phyloP scores from a whole-genome alignment of 2,888 invertebrate genomes.

The Aphidius colemani region DNA sequence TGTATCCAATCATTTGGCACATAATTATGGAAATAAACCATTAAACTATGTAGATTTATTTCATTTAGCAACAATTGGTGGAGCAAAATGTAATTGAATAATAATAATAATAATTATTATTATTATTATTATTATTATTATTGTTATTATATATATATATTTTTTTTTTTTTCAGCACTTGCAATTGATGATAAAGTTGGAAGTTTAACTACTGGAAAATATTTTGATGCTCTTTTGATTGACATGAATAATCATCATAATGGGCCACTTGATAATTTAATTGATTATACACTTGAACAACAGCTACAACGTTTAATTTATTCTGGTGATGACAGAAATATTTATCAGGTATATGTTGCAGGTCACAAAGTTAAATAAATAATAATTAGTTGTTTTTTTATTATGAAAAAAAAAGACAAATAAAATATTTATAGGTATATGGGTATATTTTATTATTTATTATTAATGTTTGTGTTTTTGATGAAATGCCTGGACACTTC shows the following conservation, averaged over 20 bases:
- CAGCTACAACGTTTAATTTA: conserved; percentile 78
- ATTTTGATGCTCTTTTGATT: conserved; percentile 84
- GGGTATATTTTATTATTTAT: no score
- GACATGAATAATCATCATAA: conserved; percentile 63
- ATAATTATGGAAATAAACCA: conserved; percentile 62
- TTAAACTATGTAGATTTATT: conserved; percentile 78
- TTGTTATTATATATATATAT: not conserved
- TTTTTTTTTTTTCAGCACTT: conserved; percentile 65
- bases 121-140: conserved; percentile 3
- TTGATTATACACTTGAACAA: conserved; percentile 64
- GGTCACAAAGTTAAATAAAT: conserved; percentile 66
- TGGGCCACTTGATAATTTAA: conserved; percentile 64
- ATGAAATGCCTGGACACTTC: conserved; percentile 71
- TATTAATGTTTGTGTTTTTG: conserved; percentile 45
- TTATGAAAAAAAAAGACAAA: no score
- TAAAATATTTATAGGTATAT: no score
- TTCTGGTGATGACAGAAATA: conserved; percentile 83
- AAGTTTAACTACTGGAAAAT: conserved; percentile 79
- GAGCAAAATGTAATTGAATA: conserved; percentile 70
- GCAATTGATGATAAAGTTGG: conserved; percentile 76
- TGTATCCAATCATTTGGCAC: conserved; percentile 72
- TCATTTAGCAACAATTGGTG: conserved; percentile 84
- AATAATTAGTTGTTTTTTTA: no score
- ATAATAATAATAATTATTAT: not conserved
- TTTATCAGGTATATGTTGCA: conserved; percentile 75